phyloP scores from a whole-genome alignment of 2,113 vertebrate genomes.

The Orientallactaga bullata region DNA sequence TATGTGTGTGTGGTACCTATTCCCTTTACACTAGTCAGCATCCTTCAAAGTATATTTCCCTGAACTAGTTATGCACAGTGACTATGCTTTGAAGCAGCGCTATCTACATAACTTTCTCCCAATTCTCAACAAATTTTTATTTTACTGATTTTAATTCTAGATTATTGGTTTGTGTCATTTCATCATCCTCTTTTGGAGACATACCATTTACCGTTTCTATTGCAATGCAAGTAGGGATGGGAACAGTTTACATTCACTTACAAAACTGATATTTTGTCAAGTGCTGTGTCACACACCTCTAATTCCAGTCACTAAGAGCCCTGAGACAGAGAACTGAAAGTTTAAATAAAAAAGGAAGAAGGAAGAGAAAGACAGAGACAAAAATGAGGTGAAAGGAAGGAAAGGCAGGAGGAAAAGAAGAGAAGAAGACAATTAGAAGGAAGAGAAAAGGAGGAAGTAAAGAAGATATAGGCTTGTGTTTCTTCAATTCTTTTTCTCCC shows the following conservation, averaged over 20 bases:
- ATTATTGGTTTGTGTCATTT: slow-evolving; percentile 17
- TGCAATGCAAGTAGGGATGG: neutral
- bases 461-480: neutral
- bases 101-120: neutral
- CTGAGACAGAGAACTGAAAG: neutral
- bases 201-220: neutral
- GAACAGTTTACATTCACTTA: neutral
- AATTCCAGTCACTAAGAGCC: neutral
- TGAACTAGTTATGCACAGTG: neutral
- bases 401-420: neutral
- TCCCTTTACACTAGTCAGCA: neutral
- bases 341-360: neutral
- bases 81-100: neutral
- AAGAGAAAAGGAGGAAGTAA: neutral
- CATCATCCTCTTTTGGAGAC: neutral
- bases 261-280: neutral
- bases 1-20: neutral
- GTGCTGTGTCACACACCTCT: neutral
- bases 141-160: neutral
- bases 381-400: neutral
- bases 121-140: neutral
- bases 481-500: neutral
- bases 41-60: neutral
- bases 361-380: neutral
- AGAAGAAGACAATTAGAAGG: neutral